phyloP scores from a whole-genome alignment of 2,888 invertebrate species.

The Desoria tigrina region DNA sequence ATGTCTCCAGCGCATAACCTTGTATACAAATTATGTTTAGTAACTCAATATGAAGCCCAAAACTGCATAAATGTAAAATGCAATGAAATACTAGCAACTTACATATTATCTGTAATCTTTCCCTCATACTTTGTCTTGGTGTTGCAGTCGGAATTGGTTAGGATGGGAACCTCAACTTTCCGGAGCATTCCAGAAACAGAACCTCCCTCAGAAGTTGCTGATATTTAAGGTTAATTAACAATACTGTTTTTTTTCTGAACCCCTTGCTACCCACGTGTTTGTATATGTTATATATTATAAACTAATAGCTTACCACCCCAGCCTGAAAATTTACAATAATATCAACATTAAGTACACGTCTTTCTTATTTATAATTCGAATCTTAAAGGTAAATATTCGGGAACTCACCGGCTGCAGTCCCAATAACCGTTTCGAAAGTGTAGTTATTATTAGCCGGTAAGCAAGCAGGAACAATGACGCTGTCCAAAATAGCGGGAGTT shows the following conservation, averaged over 20 bases:
- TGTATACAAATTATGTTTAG: constrained; percentile 5
- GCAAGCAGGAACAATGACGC: constrained; percentile 48
- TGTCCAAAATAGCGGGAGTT: constrained; percentile 34
- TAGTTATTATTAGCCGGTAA: constrained; percentile 48
- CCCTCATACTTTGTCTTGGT: constrained; percentile 46
- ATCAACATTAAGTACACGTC: not conserved
- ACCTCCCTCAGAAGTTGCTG: constrained; percentile 17
- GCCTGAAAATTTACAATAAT: not conserved
- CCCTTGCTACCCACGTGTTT: too few relatives aligned
- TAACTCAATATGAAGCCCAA: constrained; percentile 11
- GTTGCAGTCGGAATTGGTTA: constrained; percentile 71
- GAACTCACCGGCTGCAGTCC: constrained; percentile 45
- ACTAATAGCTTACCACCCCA: constrained; percentile 17
- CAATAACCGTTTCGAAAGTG: constrained; percentile 38
- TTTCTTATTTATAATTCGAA: too few relatives aligned
- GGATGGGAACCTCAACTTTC: constrained; percentile 77
- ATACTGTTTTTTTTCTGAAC: too few relatives aligned
- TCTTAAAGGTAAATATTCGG: too few relatives aligned
- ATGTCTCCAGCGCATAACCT: constrained; percentile 25
- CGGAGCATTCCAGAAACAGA: constrained; percentile 58
- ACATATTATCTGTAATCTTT: constrained; percentile 51
- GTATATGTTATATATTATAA: not conserved
- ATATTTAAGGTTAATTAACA: too few relatives aligned
- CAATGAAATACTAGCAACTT: constrained; percentile 41
- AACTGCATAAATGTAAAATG: constrained; percentile 10